These are phyloP conservation scores for Sycophila texana DNA, from an alignment of 2,888 invertebrate species.

Conservation along the genomic window DNA sequence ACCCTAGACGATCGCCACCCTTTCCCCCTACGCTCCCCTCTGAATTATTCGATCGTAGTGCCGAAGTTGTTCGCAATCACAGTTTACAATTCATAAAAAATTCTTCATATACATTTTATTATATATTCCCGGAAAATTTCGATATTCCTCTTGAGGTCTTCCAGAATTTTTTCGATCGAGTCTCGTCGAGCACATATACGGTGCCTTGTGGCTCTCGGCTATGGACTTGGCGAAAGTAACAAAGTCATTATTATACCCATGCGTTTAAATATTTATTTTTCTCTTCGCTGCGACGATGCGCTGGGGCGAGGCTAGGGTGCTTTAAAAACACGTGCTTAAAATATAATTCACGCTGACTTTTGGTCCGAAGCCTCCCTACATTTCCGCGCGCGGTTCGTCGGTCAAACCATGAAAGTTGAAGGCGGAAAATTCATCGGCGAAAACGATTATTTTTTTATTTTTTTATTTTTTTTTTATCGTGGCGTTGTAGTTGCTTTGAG, in stretches of 20 bases:
- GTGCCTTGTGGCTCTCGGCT: background rate
- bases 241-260: background rate
- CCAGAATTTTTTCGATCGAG: no score
- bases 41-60: no score
- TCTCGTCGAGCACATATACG: background rate
- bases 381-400: constrained; percentile 10
- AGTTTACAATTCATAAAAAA: constrained; percentile 39
- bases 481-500: no score
- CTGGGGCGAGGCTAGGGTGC: constrained; percentile 14
- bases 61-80: constrained; percentile 60
- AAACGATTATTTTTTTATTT: no score
- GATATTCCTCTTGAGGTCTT: no score
- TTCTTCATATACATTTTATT: background rate
- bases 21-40: no score
- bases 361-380: constrained; percentile 47
- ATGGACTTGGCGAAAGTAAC: background rate
- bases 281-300: background rate
- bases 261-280: background rate
- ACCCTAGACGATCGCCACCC: background rate
- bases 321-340: constrained; percentile 29
- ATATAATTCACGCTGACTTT: constrained; percentile 30
- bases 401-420: constrained; percentile 6
- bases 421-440: background rate
- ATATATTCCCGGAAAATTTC: background rate
- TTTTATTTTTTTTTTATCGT: no score